Percentiles rank a stretch among this genome's conserved stretches.
Evolutionary conservation across 2,888 invertebrate genomes (phyloP).

Genomic region (Drosophila niveifrons): DNA sequence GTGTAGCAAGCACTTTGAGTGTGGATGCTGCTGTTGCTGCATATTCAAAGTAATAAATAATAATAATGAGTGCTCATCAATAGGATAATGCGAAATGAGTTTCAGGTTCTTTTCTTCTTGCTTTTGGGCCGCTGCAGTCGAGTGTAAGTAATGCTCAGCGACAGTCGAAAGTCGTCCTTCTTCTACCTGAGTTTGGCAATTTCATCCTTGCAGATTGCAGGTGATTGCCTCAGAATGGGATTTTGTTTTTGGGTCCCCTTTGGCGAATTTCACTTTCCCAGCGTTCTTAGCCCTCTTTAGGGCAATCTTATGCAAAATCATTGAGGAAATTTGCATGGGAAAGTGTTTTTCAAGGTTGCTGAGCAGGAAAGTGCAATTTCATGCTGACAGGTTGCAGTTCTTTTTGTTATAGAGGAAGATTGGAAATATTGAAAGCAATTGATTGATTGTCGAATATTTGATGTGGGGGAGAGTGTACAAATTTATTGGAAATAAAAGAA

Average conservation of each 20-base stretch:
- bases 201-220: conserved; percentile 54
- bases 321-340: conserved; percentile 75
- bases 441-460: neutral
- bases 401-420: neutral
- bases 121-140: conserved; percentile 31
- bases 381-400: conserved; percentile 54
- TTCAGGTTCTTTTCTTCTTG: conserved; percentile 41
- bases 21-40: conserved; percentile 68
- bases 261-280: conserved; percentile 56
- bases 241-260: conserved; percentile 10
- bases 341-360: conserved; percentile 63
- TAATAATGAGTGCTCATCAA: conserved; percentile 78
- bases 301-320: conserved; percentile 80
- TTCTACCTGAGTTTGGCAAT: conserved; percentile 44
- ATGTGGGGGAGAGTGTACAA: neutral
- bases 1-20: neutral
- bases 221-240: conserved; percentile 51
- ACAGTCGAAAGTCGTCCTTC: conserved; percentile 64
- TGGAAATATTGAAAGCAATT: neutral
- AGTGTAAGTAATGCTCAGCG: conserved; percentile 67
- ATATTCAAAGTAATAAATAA: conserved; percentile 63
- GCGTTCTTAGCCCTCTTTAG: conserved; percentile 42
- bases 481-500: too few relatives aligned
- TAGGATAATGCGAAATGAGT: conserved; percentile 81
- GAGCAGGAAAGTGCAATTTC: conserved; percentile 56